Evolutionary conservation across 2,113 vertebrate species (phyloP).

Genomic region (Perca schrenkii): DNA sequence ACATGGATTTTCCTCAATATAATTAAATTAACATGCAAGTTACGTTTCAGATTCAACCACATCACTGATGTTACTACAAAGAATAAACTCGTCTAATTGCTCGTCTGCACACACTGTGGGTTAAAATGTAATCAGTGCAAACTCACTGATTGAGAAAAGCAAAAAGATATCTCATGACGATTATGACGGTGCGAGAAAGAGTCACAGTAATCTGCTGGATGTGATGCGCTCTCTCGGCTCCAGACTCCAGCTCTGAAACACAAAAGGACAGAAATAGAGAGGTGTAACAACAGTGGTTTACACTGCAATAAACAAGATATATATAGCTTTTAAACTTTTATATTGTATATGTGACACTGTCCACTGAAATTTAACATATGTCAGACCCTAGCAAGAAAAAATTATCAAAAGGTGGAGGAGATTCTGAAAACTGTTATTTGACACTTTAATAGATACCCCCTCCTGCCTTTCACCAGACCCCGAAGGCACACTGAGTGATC

Average conservation of each 20-base stretch:
- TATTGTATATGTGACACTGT: background rate
- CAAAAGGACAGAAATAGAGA: conserved; percentile 14
- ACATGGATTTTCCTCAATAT: background rate
- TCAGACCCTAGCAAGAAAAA: background rate
- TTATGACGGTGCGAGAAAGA: conserved; percentile 92
- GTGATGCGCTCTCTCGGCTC: conserved; percentile 93
- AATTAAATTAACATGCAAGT: conserved; percentile 1
- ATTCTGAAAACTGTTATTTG: conserved; percentile 24
- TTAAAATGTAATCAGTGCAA: background rate
- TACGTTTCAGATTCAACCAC: background rate
- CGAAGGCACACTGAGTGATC: conserved; percentile 35
- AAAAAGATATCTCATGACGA: conserved; percentile 99
- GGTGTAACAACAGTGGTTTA: background rate
- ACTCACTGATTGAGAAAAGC: conserved; percentile 99
- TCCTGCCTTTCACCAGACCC: conserved; percentile 36
- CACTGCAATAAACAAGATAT: background rate
- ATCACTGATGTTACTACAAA: background rate
- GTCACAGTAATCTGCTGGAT: conserved; percentile 95
- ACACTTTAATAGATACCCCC: conserved; percentile 42
- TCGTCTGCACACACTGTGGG: background rate
- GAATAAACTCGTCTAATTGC: background rate
- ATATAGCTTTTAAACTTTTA: background rate
- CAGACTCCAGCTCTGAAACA: conserved; percentile 92
- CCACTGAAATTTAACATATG: conserved; percentile 1
- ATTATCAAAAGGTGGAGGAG: conserved; percentile 22